These are phyloP conservation scores for Diplodus sargus DNA, from an alignment of 2,797 vertebrate species.

Conservation along the genomic window DNA sequence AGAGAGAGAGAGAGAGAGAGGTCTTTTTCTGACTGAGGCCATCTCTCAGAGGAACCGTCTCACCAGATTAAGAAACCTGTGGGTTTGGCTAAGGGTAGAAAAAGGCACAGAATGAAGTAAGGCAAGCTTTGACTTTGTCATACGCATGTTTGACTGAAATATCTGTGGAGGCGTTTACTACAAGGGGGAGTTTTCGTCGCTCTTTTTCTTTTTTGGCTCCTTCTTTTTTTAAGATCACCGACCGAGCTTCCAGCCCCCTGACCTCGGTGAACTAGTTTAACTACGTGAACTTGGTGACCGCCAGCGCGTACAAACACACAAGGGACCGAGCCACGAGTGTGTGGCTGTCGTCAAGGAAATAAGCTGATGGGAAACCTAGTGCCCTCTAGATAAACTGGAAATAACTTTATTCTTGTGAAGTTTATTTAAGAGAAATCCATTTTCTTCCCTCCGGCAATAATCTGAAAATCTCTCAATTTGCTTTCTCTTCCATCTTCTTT, in stretches of 20 bases:
- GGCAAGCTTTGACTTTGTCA: constrained; percentile 36
- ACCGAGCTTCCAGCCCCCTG: constrained; percentile 42
- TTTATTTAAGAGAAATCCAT: neutral
- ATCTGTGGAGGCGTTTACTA: constrained; percentile 42
- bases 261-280: constrained; percentile 53
- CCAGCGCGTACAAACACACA: constrained; percentile 20
- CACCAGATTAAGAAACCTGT: constrained; percentile 58
- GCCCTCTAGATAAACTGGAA: constrained; percentile 41
- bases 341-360: constrained; percentile 24
- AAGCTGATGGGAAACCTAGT: constrained; percentile 22
- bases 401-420: constrained; percentile 12
- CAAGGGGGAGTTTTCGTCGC: constrained; percentile 21
- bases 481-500: constrained; percentile 18
- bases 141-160: constrained; percentile 35
- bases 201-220: neutral
- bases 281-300: constrained; percentile 48
- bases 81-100: constrained; percentile 56
- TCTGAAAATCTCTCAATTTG: constrained; percentile 27
- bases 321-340: neutral
- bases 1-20: constrained; percentile 23
- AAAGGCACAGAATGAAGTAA: constrained; percentile 42
- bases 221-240: constrained; percentile 44
- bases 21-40: constrained; percentile 47
- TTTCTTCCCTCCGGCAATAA: constrained; percentile 27
- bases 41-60: constrained; percentile 49